These are phyloP conservation scores for Neopelma chrysocephalum DNA, from an alignment of 2,797 vertebrate genomes.

Conservation along the genomic window DNA sequence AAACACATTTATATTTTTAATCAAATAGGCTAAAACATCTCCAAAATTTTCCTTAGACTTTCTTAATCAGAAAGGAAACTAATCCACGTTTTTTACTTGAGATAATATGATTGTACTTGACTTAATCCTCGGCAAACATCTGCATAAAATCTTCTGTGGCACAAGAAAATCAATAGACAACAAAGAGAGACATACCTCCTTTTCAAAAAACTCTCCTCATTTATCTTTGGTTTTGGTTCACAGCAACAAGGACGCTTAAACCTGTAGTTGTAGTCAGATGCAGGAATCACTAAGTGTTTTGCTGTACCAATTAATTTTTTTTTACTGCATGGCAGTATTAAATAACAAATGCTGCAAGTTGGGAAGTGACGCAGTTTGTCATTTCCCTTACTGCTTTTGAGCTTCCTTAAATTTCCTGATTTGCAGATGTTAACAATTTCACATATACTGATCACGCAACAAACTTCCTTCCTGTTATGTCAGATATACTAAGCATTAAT, in stretches of 20 bases:
- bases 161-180: neutral
- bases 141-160: neutral
- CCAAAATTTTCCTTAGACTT: neutral
- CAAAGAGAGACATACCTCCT: conserved; percentile 29
- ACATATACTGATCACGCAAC: neutral
- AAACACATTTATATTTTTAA: neutral
- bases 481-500: neutral
- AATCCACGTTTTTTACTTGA: neutral
- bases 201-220: neutral
- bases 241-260: neutral
- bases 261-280: neutral
- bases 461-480: conserved; percentile 18
- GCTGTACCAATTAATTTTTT: neutral
- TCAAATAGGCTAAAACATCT: neutral
- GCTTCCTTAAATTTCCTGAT: conserved; percentile 34
- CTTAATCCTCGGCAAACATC: neutral
- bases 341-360: neutral
- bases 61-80: neutral
- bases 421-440: conserved; percentile 13
- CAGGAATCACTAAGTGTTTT: neutral
- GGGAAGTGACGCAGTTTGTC: neutral
- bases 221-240: neutral
- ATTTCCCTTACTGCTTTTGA: neutral
- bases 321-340: neutral
- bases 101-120: neutral